Conservation (phyloP, 2,888 invertebrate species). For the Melipona beecheii region DNA sequence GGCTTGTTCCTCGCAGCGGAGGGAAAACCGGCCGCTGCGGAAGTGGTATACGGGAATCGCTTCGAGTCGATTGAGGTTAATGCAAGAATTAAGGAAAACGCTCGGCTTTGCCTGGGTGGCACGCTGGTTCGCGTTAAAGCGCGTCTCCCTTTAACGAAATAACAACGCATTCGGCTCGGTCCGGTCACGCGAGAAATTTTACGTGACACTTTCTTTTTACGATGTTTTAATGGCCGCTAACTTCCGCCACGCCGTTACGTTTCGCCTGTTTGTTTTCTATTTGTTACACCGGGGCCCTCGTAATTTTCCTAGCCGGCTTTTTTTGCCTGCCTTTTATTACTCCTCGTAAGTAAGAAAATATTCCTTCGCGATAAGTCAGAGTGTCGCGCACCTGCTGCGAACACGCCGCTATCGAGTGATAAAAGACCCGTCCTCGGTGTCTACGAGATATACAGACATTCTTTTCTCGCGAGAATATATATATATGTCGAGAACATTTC, state of each 20-base stretch:
- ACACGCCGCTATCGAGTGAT: not conserved
- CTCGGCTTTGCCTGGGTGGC: constrained; percentile 45
- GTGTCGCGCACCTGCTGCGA: not conserved
- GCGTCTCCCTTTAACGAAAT: constrained; percentile 9
- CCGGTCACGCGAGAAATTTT: constrained; percentile 27
- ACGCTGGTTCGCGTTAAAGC: constrained; percentile 12
- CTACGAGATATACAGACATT: not conserved
- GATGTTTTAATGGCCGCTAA: constrained; percentile 33
- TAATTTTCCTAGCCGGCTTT: constrained; percentile 15
- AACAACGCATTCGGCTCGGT: constrained; percentile 21
- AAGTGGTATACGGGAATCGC: constrained; percentile 64
- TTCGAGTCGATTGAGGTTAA: constrained; percentile 80
- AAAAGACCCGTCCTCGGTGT: not conserved
- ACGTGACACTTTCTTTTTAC: constrained; percentile 43
- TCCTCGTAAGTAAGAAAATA: not conserved
- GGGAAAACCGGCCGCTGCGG: constrained; percentile 53
- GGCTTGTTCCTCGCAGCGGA: constrained; percentile 50
- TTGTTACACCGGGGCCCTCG: constrained; percentile 27
- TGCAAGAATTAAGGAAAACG: constrained; percentile 68
- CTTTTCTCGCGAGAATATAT: not conserved
- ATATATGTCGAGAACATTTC: not conserved
- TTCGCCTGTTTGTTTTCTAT: constrained; percentile 26
- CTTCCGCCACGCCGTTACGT: constrained; percentile 31
- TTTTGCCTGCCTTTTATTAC: constrained; percentile 3
- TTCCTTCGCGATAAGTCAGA: not conserved